Percentiles rank a stretch among this genome's conserved stretches.
Conservation (phyloP, 2,113 vertebrate genomes). For the Hirundichthys speculiger region DNA sequence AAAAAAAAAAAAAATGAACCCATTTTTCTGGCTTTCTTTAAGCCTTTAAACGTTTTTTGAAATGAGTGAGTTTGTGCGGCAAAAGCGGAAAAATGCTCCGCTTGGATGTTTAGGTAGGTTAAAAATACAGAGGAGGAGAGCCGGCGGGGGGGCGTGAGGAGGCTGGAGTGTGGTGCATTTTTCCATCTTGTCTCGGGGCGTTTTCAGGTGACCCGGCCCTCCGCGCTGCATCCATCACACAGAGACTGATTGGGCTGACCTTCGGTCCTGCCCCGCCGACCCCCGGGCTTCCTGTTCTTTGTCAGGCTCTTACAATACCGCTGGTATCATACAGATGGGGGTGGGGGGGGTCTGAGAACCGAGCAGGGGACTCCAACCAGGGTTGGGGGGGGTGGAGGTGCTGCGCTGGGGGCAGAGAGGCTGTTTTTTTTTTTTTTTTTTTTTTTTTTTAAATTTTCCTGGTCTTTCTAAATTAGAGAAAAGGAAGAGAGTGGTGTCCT, state of each 20-base stretch:
- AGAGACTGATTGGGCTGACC: conserved; percentile 74
- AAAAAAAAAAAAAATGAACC: too few relatives aligned
- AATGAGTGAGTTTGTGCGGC: too few relatives aligned
- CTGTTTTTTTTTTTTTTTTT: too few relatives aligned
- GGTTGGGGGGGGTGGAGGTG: conserved; percentile 24
- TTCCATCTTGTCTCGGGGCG: conserved; percentile 23
- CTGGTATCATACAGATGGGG: conserved; percentile 60
- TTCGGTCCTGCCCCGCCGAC: conserved; percentile 63
- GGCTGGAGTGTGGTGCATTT: conserved; percentile 1
- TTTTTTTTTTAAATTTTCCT: conserved; percentile 58
- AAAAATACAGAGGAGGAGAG: conserved; percentile 2
- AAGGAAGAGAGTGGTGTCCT: conserved; percentile 65
- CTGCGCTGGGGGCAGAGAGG: conserved; percentile 51
- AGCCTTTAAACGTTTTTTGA: too few relatives aligned
- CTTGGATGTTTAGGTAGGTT: too few relatives aligned
- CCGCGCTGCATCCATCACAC: conserved; percentile 68
- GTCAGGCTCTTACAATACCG: conserved; percentile 67
- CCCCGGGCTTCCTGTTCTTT: conserved; percentile 79
- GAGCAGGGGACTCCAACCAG: conserved; percentile 57
- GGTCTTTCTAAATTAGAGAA: conserved; percentile 66
- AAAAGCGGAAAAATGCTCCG: too few relatives aligned
- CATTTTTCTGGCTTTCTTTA: too few relatives aligned
- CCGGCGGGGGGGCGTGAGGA: too few relatives aligned
- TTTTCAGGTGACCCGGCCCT: conserved; percentile 64
- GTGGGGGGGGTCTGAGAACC: conserved; percentile 67